Percentiles rank a stretch among this genome's conserved stretches.
These are phyloP conservation scores for Acholoe squamosa DNA, from an alignment of 2,888 invertebrate genomes.

Conservation along the genomic window DNA sequence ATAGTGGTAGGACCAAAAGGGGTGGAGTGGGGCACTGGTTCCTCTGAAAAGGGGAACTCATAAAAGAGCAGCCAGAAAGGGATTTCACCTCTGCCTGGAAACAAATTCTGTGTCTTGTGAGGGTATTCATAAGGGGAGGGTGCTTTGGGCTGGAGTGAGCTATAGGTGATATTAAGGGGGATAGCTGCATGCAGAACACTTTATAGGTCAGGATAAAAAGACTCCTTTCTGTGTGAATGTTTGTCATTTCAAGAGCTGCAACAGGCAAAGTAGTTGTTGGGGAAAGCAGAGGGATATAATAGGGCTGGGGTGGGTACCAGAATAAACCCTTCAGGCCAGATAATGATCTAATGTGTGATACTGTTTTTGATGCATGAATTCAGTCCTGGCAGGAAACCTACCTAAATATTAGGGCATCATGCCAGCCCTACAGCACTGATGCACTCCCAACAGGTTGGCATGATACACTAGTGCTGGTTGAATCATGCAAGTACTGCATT, in stretches of 20 bases:
- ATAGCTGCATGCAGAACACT: neutral
- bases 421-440: too few relatives aligned
- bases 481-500: too few relatives aligned
- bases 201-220: neutral
- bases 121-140: neutral
- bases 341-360: too few relatives aligned
- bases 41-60: conserved; percentile 50
- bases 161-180: conserved; percentile 28
- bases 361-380: too few relatives aligned
- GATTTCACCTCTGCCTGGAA: conserved; percentile 26
- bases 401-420: too few relatives aligned
- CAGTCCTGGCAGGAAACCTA: too few relatives aligned
- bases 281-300: too few relatives aligned
- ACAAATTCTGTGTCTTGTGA: conserved; percentile 41
- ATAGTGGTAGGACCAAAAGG: neutral
- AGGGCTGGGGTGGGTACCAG: neutral
- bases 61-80: conserved; percentile 44
- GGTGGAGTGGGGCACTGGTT: neutral
- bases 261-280: neutral
- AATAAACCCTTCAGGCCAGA: too few relatives aligned
- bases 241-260: neutral
- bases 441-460: too few relatives aligned
- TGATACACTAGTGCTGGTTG: too few relatives aligned
- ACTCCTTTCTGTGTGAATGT: neutral
- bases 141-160: neutral